Evolutionary conservation across 2,113 vertebrate species (phyloP).

Genomic region (Hemiprocne comata): DNA sequence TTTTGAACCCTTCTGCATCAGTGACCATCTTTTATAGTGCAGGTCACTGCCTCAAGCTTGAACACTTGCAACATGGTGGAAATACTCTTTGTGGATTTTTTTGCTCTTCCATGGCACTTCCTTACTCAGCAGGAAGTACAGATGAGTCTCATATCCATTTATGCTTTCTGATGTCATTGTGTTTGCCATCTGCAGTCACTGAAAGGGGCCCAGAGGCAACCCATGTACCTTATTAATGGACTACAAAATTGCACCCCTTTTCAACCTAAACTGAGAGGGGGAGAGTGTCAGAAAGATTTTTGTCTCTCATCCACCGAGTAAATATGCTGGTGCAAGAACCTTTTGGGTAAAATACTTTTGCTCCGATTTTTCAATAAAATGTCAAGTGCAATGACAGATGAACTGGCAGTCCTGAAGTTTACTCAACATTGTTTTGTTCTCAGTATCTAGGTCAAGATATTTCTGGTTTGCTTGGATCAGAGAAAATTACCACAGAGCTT

Average conservation of each 20-base stretch:
- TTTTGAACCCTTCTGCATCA: background rate
- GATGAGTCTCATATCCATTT: background rate
- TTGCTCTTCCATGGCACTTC: background rate
- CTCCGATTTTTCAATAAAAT: constrained; percentile 5
- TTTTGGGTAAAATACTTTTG: constrained; percentile 9
- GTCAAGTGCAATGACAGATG: background rate
- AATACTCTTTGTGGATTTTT: background rate
- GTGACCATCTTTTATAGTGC: background rate
- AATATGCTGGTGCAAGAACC: background rate
- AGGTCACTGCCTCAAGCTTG: background rate
- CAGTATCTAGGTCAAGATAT: constrained; percentile 72
- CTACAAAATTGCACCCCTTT: background rate
- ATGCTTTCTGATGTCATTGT: background rate
- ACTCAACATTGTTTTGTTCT: constrained; percentile 19
- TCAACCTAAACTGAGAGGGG: background rate
- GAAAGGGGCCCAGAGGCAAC: background rate
- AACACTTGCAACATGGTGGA: background rate
- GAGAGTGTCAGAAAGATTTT: background rate
- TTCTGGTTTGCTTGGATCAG: constrained; percentile 51
- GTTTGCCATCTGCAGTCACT: background rate
- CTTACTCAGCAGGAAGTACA: background rate
- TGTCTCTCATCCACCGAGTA: background rate
- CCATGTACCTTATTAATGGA: background rate
- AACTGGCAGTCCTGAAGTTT: background rate
- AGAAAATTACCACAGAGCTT: constrained; percentile 45